phyloP scores from a whole-genome alignment of 1,140 invertebrate genomes.

The Chironomus striatipennis region DNA sequence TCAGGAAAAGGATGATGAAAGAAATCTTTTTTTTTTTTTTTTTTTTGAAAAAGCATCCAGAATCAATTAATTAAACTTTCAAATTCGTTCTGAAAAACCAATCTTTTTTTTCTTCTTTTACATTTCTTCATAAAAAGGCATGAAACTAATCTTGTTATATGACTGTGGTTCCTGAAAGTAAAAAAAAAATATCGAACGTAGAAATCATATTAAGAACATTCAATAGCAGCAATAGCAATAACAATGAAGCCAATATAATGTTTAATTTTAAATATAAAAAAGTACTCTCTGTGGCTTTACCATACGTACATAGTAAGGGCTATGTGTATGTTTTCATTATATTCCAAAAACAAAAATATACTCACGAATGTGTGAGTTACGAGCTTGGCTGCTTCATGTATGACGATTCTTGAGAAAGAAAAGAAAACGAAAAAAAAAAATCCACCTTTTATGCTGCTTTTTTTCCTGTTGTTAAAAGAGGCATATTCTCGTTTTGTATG shows the following conservation, averaged over 20 bases:
- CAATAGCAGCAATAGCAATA: constrained; percentile 5
- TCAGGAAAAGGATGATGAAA: too few species aligned
- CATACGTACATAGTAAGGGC: background rate
- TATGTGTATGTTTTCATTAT: background rate
- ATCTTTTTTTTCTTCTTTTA: too few species aligned
- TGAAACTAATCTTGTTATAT: constrained; percentile 14
- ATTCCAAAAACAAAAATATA: background rate
- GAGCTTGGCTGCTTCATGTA: constrained; percentile 4
- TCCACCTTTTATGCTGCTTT: constrained; percentile 17
- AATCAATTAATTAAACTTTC: background rate
- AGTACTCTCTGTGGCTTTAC: background rate
- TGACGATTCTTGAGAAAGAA: constrained; percentile 20
- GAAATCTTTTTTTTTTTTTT: too few species aligned
- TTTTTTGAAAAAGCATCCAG: too few species aligned
- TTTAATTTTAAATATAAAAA: background rate
- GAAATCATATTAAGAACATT: background rate
- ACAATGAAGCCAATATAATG: constrained; percentile 22
- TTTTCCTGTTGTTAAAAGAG: background rate
- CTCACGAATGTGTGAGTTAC: constrained; percentile 2
- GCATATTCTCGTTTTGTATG: background rate
- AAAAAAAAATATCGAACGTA: background rate
- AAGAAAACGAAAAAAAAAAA: background rate
- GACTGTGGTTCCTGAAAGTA: constrained; percentile 15
- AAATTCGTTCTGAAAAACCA: background rate
- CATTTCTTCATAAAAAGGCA: background rate